Percentiles rank a stretch among this genome's conserved stretches.
These are phyloP conservation scores for Ichneumoninae sp. DNA, from an alignment of 2,888 invertebrate species.

Conservation along the genomic window DNA sequence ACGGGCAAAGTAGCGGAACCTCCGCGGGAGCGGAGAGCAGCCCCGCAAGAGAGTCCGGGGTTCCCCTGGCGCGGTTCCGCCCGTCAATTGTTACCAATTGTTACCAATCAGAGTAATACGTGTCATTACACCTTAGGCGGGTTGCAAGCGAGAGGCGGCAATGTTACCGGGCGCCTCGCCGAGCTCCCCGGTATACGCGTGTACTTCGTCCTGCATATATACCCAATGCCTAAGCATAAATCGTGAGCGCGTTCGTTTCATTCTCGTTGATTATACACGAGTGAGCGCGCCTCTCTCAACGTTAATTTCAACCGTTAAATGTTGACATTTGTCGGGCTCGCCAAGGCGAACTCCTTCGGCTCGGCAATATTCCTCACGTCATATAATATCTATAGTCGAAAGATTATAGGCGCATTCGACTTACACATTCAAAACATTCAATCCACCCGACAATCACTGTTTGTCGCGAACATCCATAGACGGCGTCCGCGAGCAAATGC, in stretches of 20 bases:
- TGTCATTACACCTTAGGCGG: conserved; percentile 76
- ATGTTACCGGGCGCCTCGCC: conserved; percentile 67
- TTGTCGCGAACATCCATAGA: conserved; percentile 54
- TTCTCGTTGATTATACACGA: conserved; percentile 56
- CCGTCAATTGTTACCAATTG: conserved; percentile 84
- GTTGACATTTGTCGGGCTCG: conserved; percentile 65
- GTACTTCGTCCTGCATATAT: conserved; percentile 31
- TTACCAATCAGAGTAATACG: conserved; percentile 83
- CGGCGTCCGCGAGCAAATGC: conserved; percentile 22
- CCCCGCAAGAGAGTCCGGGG: conserved; percentile 52
- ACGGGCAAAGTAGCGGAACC: conserved; percentile 82
- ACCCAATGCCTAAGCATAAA: conserved; percentile 31
- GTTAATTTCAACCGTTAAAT: conserved; percentile 67
- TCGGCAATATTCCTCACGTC: conserved; percentile 1
- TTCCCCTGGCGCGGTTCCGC: conserved; percentile 75
- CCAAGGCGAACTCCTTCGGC: conserved; percentile 30
- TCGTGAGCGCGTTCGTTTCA: conserved; percentile 59
- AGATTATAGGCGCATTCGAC: conserved; percentile 55
- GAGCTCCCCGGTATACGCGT: conserved; percentile 63
- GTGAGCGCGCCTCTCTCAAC: conserved; percentile 44
- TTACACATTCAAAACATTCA: conserved; percentile 43
- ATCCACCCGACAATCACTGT: conserved; percentile 55
- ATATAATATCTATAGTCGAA: background rate
- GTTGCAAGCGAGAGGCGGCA: conserved; percentile 70
- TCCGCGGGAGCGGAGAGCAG: conserved; percentile 67